These are phyloP conservation scores for Diglossa brunneiventris DNA, from an alignment of 2,113 vertebrate species.

Conservation along the genomic window DNA sequence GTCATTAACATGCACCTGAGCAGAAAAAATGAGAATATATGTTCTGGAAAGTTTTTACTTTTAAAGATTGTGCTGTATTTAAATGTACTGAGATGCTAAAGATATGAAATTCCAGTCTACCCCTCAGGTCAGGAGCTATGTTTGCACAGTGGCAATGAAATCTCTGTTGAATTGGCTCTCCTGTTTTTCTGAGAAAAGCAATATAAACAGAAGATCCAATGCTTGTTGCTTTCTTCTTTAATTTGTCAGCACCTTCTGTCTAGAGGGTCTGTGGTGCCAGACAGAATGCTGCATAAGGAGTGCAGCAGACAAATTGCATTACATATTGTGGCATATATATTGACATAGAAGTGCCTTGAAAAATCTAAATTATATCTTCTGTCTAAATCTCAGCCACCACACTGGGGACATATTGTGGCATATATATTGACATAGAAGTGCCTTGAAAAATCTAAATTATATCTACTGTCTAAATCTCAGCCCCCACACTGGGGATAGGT, in stretches of 20 bases:
- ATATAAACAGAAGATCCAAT: slow-evolving; percentile 53
- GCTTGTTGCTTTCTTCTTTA: slow-evolving; percentile 46
- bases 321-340: neutral
- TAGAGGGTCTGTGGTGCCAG: slow-evolving; percentile 52
- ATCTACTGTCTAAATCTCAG: neutral
- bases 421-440: neutral
- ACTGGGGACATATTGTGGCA: neutral
- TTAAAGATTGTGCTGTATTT: neutral
- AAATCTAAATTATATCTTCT: slow-evolving; percentile 48
- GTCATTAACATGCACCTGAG: neutral
- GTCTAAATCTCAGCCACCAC: neutral
- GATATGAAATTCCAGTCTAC: neutral
- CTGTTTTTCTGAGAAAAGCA: slow-evolving; percentile 27
- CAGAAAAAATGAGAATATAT: neutral
- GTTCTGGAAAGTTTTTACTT: neutral
- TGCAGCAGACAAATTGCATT: slow-evolving; percentile 58
- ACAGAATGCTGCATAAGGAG: slow-evolving; percentile 47
- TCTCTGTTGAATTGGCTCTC: slow-evolving; percentile 8
- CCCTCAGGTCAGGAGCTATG: neutral
- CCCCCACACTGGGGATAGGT: neutral
- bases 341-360: slow-evolving; percentile 29
- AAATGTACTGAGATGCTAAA: neutral
- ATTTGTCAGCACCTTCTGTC: slow-evolving; percentile 66
- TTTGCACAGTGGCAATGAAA: neutral
- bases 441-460: slow-evolving; percentile 54